These are phyloP conservation scores for Amaurobius ferox DNA, from an alignment of 2,888 invertebrate genomes.

Conservation along the genomic window DNA sequence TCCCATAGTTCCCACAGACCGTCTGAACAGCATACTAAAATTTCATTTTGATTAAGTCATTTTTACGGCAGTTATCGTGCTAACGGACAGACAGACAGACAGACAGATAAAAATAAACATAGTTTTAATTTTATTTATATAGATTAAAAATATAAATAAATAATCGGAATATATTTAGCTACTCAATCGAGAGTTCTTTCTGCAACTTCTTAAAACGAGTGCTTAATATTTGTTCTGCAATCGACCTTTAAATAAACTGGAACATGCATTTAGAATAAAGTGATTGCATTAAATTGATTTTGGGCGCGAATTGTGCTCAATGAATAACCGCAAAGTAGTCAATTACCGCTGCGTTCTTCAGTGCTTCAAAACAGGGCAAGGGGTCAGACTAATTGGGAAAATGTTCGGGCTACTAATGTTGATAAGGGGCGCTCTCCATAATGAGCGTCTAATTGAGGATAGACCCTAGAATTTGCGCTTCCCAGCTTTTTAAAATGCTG, in stretches of 20 bases:
- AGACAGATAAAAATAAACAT: too few species aligned
- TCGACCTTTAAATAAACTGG: slow-evolving; percentile 34
- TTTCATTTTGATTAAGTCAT: too few species aligned
- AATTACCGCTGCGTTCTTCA: slow-evolving; percentile 65
- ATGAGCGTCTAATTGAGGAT: too few species aligned
- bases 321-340: slow-evolving; percentile 70
- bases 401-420: slow-evolving; percentile 64
- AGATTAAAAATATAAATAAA: too few species aligned
- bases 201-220: neutral
- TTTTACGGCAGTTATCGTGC: too few species aligned
- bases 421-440: slow-evolving; percentile 51
- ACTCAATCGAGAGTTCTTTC: neutral
- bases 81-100: too few species aligned
- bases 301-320: slow-evolving; percentile 38
- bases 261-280: slow-evolving; percentile 46
- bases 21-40: too few species aligned
- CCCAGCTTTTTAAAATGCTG: too few species aligned
- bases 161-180: neutral
- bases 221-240: slow-evolving; percentile 27
- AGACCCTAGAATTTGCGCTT: too few species aligned
- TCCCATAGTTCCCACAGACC: too few species aligned
- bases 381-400: slow-evolving; percentile 69
- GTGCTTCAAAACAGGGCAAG: slow-evolving; percentile 49
- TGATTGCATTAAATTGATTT: slow-evolving; percentile 56
- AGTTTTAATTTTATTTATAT: too few species aligned